Conservation (phyloP, 2,888 invertebrate genomes). For the Polia nebulosa region DNA sequence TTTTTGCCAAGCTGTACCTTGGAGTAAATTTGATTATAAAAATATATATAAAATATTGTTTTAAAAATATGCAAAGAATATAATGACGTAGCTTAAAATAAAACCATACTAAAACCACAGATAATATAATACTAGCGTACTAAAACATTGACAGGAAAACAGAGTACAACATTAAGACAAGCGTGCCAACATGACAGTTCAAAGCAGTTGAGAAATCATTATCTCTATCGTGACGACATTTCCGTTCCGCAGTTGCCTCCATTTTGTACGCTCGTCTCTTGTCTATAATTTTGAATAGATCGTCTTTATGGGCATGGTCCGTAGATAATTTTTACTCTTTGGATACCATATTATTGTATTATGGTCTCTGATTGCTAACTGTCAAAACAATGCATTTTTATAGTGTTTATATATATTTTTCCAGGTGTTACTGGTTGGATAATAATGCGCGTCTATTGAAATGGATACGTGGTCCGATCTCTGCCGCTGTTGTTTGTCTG, state of each 20-base stretch:
- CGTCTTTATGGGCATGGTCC: constrained; percentile 89
- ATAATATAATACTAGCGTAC: too few species aligned
- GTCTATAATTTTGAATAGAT: constrained; percentile 89
- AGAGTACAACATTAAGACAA: neutral
- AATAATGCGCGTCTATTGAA: constrained; percentile 79
- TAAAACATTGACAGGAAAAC: constrained; percentile 31
- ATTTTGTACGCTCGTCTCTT: constrained; percentile 86
- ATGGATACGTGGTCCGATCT: constrained; percentile 88
- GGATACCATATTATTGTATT: constrained; percentile 77
- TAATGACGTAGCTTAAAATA: neutral
- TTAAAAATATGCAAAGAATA: too few species aligned
- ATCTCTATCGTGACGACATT: constrained; percentile 60
- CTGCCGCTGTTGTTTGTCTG: constrained; percentile 87
- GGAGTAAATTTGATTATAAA: too few species aligned
- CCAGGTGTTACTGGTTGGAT: constrained; percentile 79
- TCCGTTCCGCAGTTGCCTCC: constrained; percentile 75
- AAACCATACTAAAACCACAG: too few species aligned
- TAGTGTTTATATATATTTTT: constrained; percentile 76
- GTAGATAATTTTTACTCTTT: constrained; percentile 91
- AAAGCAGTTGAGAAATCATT: too few species aligned
- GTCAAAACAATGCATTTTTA: constrained; percentile 84
- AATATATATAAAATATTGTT: neutral
- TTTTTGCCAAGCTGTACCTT: too few species aligned
- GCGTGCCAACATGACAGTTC: constrained; percentile 55
- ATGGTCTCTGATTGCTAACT: constrained; percentile 83